A percentile compares a stretch with the other conserved stretches of the same genome.
These are phyloP conservation scores for Micromesistius poutassou DNA, from an alignment of 2,797 vertebrate species.

Conservation along the genomic window DNA sequence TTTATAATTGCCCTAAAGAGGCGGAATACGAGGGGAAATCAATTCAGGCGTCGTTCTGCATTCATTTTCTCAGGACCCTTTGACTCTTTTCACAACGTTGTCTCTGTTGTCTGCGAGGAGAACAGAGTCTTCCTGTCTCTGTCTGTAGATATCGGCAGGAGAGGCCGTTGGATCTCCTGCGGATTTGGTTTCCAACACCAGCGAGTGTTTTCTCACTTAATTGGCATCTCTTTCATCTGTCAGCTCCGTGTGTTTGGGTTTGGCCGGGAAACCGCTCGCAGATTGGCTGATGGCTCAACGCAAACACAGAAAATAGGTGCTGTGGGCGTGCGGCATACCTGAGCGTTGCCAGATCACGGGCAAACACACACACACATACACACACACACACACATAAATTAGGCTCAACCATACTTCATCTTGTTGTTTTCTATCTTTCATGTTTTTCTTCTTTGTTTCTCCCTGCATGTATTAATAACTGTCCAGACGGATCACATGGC, in stretches of 20 bases:
- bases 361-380: neutral
- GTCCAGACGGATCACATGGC: too few species aligned
- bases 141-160: neutral
- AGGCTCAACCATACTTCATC: too few species aligned
- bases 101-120: neutral
- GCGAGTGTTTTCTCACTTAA: neutral
- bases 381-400: neutral
- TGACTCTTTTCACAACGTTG: neutral
- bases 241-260: neutral
- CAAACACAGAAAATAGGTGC: conserved; percentile 1
- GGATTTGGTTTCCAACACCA: neutral
- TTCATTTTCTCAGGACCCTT: neutral
- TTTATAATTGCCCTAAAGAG: neutral
- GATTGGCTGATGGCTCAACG: neutral
- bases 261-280: neutral
- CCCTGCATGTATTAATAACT: too few species aligned
- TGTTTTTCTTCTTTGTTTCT: too few species aligned
- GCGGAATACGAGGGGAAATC: neutral
- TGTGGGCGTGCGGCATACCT: neutral
- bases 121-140: neutral
- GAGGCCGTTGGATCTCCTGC: neutral
- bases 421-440: too few species aligned
- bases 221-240: conserved; percentile 1
- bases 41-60: neutral
- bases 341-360: neutral